Conservation (phyloP, 1,140 invertebrate genomes). For the Polypedilum vanderplanki region DNA sequence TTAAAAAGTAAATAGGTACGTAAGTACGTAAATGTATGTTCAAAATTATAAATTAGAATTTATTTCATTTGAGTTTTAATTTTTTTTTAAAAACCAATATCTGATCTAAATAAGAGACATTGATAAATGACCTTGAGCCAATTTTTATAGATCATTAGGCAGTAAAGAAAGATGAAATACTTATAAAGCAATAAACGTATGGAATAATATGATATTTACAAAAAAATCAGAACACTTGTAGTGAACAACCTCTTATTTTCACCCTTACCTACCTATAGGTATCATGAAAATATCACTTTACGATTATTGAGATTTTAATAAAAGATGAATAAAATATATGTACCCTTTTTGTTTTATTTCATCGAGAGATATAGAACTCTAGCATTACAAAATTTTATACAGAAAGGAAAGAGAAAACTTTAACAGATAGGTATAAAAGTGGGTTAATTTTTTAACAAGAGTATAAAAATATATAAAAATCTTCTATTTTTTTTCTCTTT, state of each 20-base stretch:
- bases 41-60: no score
- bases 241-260: no score
- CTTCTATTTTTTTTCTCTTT: background rate
- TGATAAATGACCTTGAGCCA: background rate
- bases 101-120: no score
- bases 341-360: no score
- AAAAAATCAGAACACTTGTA: no score
- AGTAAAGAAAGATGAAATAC: no score
- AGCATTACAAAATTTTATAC: background rate
- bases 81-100: no score
- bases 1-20: no score
- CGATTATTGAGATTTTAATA: slow-evolving; percentile 20
- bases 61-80: no score
- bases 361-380: background rate
- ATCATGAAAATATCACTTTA: slow-evolving; percentile 14
- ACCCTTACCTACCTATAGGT: background rate
- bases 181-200: no score
- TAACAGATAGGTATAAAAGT: background rate
- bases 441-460: slow-evolving; percentile 15
- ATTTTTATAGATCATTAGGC: slow-evolving; percentile 6
- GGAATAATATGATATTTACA: no score
- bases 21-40: no score
- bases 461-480: background rate
- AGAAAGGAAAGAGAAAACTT: background rate
- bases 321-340: background rate